Evolutionary conservation across 2,797 vertebrate species (phyloP), one percentile per base, ranked within the genome.

Genomic region (Melopsittacus undulatus): DNA sequence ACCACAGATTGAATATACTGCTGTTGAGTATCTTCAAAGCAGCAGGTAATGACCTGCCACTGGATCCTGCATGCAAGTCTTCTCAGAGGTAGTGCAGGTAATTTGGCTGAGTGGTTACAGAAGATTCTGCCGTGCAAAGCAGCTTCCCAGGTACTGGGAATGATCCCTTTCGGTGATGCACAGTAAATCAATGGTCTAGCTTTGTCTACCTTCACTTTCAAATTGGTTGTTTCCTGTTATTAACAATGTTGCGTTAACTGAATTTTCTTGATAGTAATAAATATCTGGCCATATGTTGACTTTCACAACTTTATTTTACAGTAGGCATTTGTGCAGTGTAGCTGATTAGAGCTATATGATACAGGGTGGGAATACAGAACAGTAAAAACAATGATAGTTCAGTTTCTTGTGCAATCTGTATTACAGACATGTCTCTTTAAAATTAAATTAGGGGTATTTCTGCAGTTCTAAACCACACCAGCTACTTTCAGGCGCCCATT

Each of bases 161-260:
- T 74, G 80, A 80, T 57, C 57, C 27, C 43, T n/a, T 75, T 24
- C 23, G 62, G 51, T 0, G 0, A 70, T 0, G 0, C 17, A n/a
- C 40, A 43, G 34, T 21, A 12, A 43, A 78, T 30, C 21, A 43
- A 74, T 34, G 69, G 9, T 51, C 46, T 69, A 26, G 23, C 38
- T 43, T 36, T 48, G 40, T 15, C 56, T 87, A 77, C 81, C 67
- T 83, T 32, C 45, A 18, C 27, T 66, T 94, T 69, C 61, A 66
- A 13, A 42, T 43, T 69, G 51, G 52, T 69, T 73, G 13, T 85
- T 92, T 83, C 38, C 66, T 64, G 14, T 93, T 92, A 83, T 92
- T 94, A 94, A 86, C 2, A 45, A 23, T 18, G 15, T 43, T 88
- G 56, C 27, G 13, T 83, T 88, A 88, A 91, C 76, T 92, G 49